Evolutionary conservation across 2,888 invertebrate species (phyloP), one percentile per base, ranked within the genome.

Genomic region (Doris montereyensis): DNA sequence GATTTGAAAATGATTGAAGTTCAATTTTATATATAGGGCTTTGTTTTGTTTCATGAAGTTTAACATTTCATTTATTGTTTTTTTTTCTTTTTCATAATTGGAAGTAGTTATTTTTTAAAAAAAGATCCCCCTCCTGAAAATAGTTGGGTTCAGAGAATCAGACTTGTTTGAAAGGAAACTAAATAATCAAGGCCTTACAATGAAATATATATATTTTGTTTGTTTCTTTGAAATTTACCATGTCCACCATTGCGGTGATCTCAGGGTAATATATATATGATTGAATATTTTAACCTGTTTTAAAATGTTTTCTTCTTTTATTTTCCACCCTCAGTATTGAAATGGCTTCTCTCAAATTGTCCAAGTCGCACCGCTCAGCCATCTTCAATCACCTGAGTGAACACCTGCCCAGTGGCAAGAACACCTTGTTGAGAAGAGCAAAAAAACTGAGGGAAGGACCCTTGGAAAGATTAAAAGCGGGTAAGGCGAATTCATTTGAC

Each of bases 321-420:
- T 4, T 26, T n/a, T 28, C 10, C 21, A 70, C 65, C 79, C 83
- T n/a, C 82, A 88, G 88, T 52, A 85, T 89, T 73, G 88, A 89
- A 78, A 81, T 86, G 26, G 84, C 83, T 0, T 86, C 87, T 3
- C 84, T 86, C 57, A 86, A 86, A 76, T 79, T 88, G 81, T 80
- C 83, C 2, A 89, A 91, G 72, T 89, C 88, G 67, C 88, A 91
- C 77, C 90, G 93, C 80, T 90, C 92, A 74, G 87, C 90, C 70
- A 91, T 93, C 68, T 94, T 93, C 86, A 91, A 89, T 71, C 93
- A 93, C 87, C 89, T 94, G 74, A 92, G 93, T 2, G 91, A 91
- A 32, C 93, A 91, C 87, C 88, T 94, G 76, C 93, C 93, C 2
- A 93, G 93, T 87, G 93, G 93, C 65, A 93, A 93, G 89, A 92